Percentiles rank a stretch among this genome's conserved stretches.
Conservation (phyloP, 2,888 invertebrate species). For the Calameuta pallipes region DNA sequence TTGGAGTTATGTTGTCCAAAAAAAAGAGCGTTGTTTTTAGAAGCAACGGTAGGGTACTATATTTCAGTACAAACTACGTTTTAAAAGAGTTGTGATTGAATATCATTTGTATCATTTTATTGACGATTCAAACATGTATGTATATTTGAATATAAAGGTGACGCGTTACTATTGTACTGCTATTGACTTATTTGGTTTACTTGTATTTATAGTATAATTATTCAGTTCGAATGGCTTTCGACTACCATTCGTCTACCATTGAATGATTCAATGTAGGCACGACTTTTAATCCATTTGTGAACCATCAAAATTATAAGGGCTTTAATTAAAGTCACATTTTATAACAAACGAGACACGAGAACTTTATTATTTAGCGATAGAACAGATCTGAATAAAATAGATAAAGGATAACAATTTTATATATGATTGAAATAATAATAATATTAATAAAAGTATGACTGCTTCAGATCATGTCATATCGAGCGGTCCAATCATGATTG, state of each 20-base stretch:
- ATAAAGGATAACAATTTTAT: background rate
- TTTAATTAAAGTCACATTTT: background rate
- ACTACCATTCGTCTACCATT: background rate
- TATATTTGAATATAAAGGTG: background rate
- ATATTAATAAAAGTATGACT: background rate
- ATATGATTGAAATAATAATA: background rate
- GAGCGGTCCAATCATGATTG: background rate
- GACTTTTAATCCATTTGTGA: background rate
- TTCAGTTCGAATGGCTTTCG: background rate
- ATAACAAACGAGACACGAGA: background rate
- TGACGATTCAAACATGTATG: background rate
- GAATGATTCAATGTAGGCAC: background rate
- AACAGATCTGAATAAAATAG: background rate
- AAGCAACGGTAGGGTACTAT: background rate
- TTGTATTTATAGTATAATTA: background rate
- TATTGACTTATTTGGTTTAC: background rate
- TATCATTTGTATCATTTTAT: background rate
- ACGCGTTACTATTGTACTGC: background rate
- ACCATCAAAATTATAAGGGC: background rate
- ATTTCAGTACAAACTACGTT: background rate
- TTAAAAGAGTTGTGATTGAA: background rate
- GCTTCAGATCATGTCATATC: background rate
- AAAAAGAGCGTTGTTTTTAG: background rate
- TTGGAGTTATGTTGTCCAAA: background rate
- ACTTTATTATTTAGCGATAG: background rate